Evolutionary conservation across 2,888 invertebrate species (phyloP).

Genomic region (Diachrysia chrysitis): DNA sequence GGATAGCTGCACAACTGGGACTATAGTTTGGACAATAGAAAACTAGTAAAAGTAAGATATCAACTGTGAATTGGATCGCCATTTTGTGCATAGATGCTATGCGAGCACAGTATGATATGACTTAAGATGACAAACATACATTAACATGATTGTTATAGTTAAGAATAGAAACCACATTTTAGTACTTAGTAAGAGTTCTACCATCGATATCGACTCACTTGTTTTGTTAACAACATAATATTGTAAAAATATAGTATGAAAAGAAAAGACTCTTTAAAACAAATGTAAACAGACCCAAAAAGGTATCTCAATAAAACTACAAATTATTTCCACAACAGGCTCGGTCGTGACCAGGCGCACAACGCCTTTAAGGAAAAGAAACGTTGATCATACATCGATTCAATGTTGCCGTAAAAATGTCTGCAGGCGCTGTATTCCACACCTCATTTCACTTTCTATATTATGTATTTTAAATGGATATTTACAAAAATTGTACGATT

Average conservation of each 20-base stretch:
- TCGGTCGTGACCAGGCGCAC: conserved; percentile 23
- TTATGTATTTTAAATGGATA: not conserved
- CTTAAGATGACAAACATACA: conserved; percentile 9
- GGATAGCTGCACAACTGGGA: conserved; percentile 58
- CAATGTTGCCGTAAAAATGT: conserved; percentile 33
- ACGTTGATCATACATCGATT: conserved; percentile 39
- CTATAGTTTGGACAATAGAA: conserved; percentile 56
- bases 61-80: conserved; percentile 55
- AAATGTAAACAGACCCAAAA: not conserved
- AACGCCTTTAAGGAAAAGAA: conserved; percentile 58
- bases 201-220: too few species aligned
- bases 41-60: conserved; percentile 71
- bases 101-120: conserved; percentile 4
- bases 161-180: not conserved
- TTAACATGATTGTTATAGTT: not conserved
- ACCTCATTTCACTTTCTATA: not conserved
- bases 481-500: not conserved
- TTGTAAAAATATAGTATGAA: too few species aligned
- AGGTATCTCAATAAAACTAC: not conserved
- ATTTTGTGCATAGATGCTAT: conserved; percentile 13
- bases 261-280: not conserved
- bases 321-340: not conserved
- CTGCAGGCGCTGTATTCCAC: conserved; percentile 34
- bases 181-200: not conserved
- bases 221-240: too few species aligned